A percentile compares a stretch with the other conserved stretches of the same genome.
These are phyloP conservation scores for Drosophila prolongata DNA, from an alignment of 2,888 invertebrate species.

Conservation along the genomic window DNA sequence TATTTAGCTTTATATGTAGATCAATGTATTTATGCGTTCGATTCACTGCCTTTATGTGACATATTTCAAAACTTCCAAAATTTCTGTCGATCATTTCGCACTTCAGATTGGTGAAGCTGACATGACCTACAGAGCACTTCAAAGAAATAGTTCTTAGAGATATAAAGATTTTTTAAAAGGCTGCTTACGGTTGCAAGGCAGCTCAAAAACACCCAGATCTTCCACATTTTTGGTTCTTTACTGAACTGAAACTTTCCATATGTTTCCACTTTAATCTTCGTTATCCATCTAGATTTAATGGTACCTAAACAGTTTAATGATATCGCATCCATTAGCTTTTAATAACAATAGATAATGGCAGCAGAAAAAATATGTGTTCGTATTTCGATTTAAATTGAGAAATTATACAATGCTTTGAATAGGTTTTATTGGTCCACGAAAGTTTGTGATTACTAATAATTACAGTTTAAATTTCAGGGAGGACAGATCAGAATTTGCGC, in stretches of 20 bases:
- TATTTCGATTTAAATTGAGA: background rate
- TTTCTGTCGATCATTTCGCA: slow-evolving; percentile 19
- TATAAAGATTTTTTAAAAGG: fast-evolving
- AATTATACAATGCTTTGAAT: no score
- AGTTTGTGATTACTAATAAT: no score
- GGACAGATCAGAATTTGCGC: no score
- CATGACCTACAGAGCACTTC: slow-evolving; percentile 7
- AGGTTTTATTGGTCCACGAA: no score
- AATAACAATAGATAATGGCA: slow-evolving; percentile 12
- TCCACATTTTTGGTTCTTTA: slow-evolving; percentile 11
- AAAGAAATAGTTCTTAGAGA: background rate
- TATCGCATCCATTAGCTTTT: background rate
- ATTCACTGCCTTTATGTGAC: slow-evolving; percentile 44
- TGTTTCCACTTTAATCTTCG: no score
- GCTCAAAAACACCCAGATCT: background rate
- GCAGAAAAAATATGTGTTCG: background rate
- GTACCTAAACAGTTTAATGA: slow-evolving; percentile 1
- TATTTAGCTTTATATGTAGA: background rate
- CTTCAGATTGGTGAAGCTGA: slow-evolving; percentile 43
- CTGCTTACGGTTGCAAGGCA: slow-evolving; percentile 5
- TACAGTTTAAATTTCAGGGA: no score
- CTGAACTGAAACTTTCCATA: slow-evolving; percentile 2
- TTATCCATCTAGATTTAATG: background rate
- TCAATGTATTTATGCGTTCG: slow-evolving; percentile 43
- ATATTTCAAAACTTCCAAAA: slow-evolving; percentile 20